phyloP scores from a whole-genome alignment of 2,797 vertebrate genomes.

The Pangasius mekongensis region DNA sequence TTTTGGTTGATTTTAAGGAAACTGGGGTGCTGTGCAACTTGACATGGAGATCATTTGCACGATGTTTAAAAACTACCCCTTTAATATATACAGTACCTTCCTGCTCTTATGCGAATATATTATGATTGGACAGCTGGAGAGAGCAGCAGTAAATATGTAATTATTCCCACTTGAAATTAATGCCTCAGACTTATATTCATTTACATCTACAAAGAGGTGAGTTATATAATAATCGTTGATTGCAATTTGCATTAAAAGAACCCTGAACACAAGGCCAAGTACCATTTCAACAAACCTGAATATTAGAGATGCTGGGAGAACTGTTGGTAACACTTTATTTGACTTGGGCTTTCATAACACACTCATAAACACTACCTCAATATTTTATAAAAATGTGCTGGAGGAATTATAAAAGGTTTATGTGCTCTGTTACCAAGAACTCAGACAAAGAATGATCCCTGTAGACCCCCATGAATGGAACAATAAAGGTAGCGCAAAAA shows the following conservation, averaged over 20 bases:
- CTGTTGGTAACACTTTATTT: not conserved
- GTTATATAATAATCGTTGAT: conserved; percentile 7
- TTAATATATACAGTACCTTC: conserved; percentile 12
- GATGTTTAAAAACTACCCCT: not conserved
- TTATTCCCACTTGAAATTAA: conserved; percentile 35
- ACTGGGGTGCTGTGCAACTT: not conserved
- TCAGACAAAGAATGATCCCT: not conserved
- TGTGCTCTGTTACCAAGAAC: not conserved
- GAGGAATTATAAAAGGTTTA: not conserved
- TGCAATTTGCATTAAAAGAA: conserved; percentile 23
- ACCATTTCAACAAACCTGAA: conserved; percentile 26
- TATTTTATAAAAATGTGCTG: not conserved
- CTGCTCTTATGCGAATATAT: not conserved
- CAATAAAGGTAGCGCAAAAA: not conserved
- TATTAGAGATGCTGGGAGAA: not conserved
- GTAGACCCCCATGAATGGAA: not conserved
- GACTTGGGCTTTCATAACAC: not conserved
- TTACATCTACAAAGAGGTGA: conserved; percentile 32
- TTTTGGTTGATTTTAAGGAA: not conserved
- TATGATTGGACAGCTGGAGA: conserved; percentile 25
- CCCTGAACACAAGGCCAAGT: conserved; percentile 10
- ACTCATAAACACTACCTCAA: not conserved
- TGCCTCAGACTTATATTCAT: conserved; percentile 23
- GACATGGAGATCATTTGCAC: not conserved
- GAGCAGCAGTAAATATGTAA: conserved; percentile 21